Percentiles rank a stretch among this genome's conserved stretches.
phyloP scores from a whole-genome alignment of 1,140 invertebrate genomes.

The Caenorhabditis brenneri region DNA sequence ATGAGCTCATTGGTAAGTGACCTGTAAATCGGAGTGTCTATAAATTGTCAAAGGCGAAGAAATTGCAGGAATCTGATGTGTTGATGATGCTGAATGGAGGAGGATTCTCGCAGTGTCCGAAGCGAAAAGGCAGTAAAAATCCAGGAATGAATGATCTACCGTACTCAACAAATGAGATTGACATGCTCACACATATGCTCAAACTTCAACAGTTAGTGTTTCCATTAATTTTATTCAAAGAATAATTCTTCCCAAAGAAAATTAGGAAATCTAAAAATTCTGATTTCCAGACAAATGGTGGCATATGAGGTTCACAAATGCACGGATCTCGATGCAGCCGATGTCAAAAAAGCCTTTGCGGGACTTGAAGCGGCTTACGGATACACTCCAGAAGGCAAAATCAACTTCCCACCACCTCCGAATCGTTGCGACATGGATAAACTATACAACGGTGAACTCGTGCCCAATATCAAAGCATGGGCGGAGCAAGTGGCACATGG shows the following conservation, averaged over 20 bases:
- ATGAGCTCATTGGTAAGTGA: background rate
- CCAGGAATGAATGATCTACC: conserved; percentile 71
- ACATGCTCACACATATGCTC: conserved; percentile 61
- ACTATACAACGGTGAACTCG: background rate
- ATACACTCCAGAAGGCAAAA: background rate
- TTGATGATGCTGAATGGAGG: conserved; percentile 61
- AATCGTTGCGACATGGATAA: background rate
- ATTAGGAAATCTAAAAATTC: too few relatives aligned
- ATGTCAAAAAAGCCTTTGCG: background rate
- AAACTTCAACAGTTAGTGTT: conserved; percentile 43
- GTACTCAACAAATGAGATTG: conserved; percentile 62
- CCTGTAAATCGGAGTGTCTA: background rate
- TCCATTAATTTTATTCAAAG: background rate
- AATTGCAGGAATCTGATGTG: background rate
- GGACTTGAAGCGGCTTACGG: background rate
- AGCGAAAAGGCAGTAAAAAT: conserved; percentile 5
- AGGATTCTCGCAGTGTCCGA: background rate
- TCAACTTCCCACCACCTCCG: background rate
- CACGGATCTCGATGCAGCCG: background rate
- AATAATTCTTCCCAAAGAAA: too few relatives aligned
- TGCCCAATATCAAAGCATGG: background rate
- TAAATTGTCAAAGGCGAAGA: too few relatives aligned
- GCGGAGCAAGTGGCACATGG: background rate
- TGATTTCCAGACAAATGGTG: conserved; percentile 27
- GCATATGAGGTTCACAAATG: background rate